phyloP scores from a whole-genome alignment of 2,888 invertebrate species.

The Auanema sp. region DNA sequence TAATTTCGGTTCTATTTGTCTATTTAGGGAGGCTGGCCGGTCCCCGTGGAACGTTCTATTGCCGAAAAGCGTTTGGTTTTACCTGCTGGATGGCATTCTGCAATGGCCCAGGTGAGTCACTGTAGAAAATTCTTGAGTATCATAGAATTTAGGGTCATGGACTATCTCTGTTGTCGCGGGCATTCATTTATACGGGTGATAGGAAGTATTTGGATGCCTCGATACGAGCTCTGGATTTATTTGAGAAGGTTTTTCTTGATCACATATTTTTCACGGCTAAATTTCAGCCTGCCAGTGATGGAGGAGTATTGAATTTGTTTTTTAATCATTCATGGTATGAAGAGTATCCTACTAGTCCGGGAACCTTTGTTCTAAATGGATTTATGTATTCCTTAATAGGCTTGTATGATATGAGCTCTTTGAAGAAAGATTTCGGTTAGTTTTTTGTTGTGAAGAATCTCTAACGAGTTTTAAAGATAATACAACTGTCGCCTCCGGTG shows the following conservation, averaged over 20 bases:
- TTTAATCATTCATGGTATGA: constrained; percentile 83
- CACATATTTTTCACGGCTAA: not conserved
- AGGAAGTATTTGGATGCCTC: constrained; percentile 64
- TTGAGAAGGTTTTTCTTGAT: constrained; percentile 65
- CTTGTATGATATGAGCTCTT: constrained; percentile 79
- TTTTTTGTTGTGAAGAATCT: too few relatives aligned
- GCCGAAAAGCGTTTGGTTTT: constrained; percentile 79
- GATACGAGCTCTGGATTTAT: constrained; percentile 78
- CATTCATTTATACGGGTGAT: constrained; percentile 71
- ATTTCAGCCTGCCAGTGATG: constrained; percentile 72
- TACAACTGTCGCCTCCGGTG: not conserved
- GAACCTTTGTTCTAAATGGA: constrained; percentile 93
- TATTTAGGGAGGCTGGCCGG: constrained; percentile 80
- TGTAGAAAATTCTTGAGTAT: not conserved
- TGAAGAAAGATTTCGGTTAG: not conserved
- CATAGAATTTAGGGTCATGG: constrained; percentile 76
- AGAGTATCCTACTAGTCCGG: constrained; percentile 93
- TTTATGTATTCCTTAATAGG: constrained; percentile 96
- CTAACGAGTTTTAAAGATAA: too few relatives aligned
- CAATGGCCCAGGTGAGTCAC: constrained; percentile 87
- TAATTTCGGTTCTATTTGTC: not conserved
- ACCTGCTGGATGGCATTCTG: constrained; percentile 89
- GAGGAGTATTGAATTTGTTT: constrained; percentile 78
- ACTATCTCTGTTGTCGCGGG: constrained; percentile 88
- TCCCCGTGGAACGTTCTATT: constrained; percentile 76